These are phyloP conservation scores for Epinephelus cyanopodus DNA, from an alignment of 2,113 vertebrate species.

Conservation along the genomic window DNA sequence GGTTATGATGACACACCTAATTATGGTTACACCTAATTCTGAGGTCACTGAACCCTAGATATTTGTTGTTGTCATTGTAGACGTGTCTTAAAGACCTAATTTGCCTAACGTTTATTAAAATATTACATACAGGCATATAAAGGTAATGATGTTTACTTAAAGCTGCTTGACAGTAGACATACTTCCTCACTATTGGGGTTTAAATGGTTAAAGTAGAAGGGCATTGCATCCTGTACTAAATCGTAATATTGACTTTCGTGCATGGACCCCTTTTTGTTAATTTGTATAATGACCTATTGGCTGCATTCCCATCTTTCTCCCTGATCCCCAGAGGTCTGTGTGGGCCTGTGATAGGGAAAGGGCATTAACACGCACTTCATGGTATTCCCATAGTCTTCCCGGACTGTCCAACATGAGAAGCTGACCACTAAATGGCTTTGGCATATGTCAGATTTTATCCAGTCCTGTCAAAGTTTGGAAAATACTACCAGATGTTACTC, in stretches of 20 bases:
- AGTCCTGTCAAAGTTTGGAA: conserved; percentile 12
- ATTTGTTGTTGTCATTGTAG: too few species aligned
- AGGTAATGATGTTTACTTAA: neutral
- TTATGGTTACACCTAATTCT: neutral
- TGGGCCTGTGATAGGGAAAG: conserved; percentile 6
- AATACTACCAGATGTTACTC: conserved; percentile 21
- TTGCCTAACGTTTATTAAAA: too few species aligned
- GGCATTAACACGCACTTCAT: conserved; percentile 30
- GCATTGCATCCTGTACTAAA: conserved; percentile 3
- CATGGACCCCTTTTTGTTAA: conserved; percentile 41
- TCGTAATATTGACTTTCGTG: conserved; percentile 29
- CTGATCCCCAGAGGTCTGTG: conserved; percentile 32
- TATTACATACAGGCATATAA: too few species aligned
- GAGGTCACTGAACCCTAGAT: neutral
- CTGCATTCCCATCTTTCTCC: conserved; percentile 50
- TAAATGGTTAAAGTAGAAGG: conserved; percentile 8
- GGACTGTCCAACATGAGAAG: conserved; percentile 21
- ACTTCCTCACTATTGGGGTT: neutral
- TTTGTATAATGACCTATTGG: conserved; percentile 71
- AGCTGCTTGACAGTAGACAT: neutral
- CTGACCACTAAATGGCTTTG: conserved; percentile 27
- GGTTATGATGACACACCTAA: neutral
- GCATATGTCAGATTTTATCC: conserved; percentile 42
- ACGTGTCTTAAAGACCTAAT: neutral
- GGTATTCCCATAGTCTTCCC: conserved; percentile 16